These are phyloP conservation scores for Manacus vitellinus DNA, from an alignment of 2,113 vertebrate genomes.

Conservation along the genomic window DNA sequence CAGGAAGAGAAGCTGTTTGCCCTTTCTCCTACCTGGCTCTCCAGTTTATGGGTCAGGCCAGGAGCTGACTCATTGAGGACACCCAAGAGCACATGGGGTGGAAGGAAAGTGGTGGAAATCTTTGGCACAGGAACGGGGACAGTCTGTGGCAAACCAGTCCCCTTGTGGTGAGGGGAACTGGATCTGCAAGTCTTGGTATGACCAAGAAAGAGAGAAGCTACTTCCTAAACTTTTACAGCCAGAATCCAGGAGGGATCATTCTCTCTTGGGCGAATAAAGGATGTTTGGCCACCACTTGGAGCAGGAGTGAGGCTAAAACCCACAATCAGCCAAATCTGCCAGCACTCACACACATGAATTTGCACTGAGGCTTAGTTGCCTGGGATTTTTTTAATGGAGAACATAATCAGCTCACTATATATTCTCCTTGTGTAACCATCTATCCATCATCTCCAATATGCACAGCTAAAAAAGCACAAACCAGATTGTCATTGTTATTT, in stretches of 20 bases:
- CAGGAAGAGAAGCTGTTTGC: neutral
- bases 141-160: neutral
- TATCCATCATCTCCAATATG: conserved; percentile 58
- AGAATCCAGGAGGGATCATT: neutral
- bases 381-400: conserved; percentile 41
- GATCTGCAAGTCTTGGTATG: neutral
- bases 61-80: neutral
- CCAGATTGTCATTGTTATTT: conserved; percentile 47
- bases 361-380: neutral
- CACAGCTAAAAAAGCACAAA: conserved; percentile 54
- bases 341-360: conserved; percentile 25
- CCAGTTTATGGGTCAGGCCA: neutral
- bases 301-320: neutral
- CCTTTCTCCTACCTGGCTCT: neutral
- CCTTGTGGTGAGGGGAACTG: neutral
- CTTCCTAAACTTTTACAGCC: neutral
- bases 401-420: conserved; percentile 24
- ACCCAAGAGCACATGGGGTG: neutral
- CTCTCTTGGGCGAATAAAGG: neutral
- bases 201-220: neutral
- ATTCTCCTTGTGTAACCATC: conserved; percentile 49
- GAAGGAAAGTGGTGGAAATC: neutral
- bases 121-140: neutral
- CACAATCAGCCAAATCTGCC: conserved; percentile 9
- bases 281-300: neutral